Percentiles rank a stretch among this genome's conserved stretches.
Evolutionary conservation across 2,888 invertebrate species (phyloP).

Genomic region (Drosophila nr. perissopoda): DNA sequence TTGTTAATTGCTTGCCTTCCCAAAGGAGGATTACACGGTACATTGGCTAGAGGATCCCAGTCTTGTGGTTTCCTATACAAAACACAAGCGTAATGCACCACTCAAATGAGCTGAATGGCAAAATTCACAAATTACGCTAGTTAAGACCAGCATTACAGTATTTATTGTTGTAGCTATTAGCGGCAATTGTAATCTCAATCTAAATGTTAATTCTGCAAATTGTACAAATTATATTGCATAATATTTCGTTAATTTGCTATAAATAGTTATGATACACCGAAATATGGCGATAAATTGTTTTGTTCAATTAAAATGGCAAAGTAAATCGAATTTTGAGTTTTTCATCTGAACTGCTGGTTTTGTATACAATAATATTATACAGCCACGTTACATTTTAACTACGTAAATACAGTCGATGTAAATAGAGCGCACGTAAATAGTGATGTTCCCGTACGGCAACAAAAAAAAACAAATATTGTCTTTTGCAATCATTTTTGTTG

Average conservation of each 20-base stretch:
- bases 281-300: background rate
- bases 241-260: background rate
- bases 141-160: background rate
- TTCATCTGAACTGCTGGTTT: background rate
- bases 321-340: background rate
- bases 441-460: too few species aligned
- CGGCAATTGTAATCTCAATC: background rate
- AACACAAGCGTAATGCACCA: background rate
- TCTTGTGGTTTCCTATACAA: background rate
- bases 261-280: background rate
- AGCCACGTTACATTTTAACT: background rate
- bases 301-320: background rate
- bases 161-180: background rate
- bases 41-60: background rate
- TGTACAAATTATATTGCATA: background rate
- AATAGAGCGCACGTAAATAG: too few species aligned
- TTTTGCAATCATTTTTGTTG: too few species aligned
- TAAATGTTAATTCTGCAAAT: background rate
- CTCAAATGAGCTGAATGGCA: conserved; percentile 1
- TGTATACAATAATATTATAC: background rate
- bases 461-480: too few species aligned
- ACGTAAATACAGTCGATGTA: background rate
- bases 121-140: background rate
- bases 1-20: conserved; percentile 10
- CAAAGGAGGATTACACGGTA: background rate